A percentile compares a stretch with the other conserved stretches of the same genome.
Evolutionary conservation across 2,797 vertebrate species (phyloP).

Genomic region (Sebastes umbrosus): DNA sequence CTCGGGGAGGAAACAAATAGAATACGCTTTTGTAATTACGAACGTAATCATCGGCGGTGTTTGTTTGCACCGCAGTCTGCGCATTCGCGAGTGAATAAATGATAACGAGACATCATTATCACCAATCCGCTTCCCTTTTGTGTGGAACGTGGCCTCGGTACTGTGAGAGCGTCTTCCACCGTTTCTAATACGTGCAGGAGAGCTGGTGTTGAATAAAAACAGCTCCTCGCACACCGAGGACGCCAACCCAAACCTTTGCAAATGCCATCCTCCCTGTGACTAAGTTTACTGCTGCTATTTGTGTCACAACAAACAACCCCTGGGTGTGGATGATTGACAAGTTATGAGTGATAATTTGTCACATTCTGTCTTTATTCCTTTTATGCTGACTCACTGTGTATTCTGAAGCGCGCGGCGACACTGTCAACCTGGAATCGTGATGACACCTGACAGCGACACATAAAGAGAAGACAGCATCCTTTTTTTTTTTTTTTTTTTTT

Average conservation of each 20-base stretch:
- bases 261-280: slow-evolving; percentile 63
- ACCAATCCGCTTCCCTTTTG: slow-evolving; percentile 25
- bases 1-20: slow-evolving; percentile 1
- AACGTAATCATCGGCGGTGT: slow-evolving; percentile 38
- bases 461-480: slow-evolving; percentile 24
- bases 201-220: slow-evolving; percentile 32
- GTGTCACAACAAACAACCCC: slow-evolving; percentile 71
- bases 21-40: slow-evolving; percentile 28
- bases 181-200: slow-evolving; percentile 10
- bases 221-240: slow-evolving; percentile 25
- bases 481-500: background rate
- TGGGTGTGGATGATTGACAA: slow-evolving; percentile 70
- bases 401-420: slow-evolving; percentile 25
- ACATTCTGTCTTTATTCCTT: slow-evolving; percentile 67
- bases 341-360: slow-evolving; percentile 68
- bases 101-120: slow-evolving; percentile 49
- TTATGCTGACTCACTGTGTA: slow-evolving; percentile 53
- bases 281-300: slow-evolving; percentile 68
- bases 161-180: background rate
- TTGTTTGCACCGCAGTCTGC: slow-evolving; percentile 40
- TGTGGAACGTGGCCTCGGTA: slow-evolving; percentile 20
- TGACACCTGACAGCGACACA: slow-evolving; percentile 61
- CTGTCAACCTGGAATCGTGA: slow-evolving; percentile 43
- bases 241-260: slow-evolving; percentile 58
- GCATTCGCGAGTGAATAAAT: slow-evolving; percentile 21